Evolutionary conservation across 1,140 invertebrate genomes (phyloP).

Genomic region (Schmidtea mediterranea): DNA sequence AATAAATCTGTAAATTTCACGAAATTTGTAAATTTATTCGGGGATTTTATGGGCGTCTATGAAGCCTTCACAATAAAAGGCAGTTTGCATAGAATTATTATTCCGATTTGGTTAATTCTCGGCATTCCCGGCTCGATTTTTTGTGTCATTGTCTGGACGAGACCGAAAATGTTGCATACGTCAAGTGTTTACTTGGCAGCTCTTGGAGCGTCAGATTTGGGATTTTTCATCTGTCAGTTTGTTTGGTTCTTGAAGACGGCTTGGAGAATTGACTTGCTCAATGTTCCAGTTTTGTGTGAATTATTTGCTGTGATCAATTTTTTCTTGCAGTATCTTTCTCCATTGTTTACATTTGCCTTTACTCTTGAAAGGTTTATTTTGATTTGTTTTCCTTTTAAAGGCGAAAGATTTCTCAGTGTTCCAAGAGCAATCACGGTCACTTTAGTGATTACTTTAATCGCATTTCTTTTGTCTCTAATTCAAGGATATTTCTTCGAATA

Average conservation of each 20-base stretch:
- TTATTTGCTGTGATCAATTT: conserved; percentile 16
- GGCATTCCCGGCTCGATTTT: conserved; percentile 21
- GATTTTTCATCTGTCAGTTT: conserved; percentile 17
- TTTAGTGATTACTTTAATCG: conserved; percentile 9
- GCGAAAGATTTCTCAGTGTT: no score
- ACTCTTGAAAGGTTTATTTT: conserved; percentile 78
- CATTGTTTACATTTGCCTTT: conserved; percentile 36
- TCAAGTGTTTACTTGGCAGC: conserved; percentile 24
- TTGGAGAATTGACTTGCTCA: conserved; percentile 14
- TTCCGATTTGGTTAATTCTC: conserved; percentile 16
- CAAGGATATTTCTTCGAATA: conserved; percentile 13
- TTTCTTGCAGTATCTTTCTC: conserved; percentile 19
- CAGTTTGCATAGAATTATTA: no score
- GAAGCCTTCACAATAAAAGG: no score
- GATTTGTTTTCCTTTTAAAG: conserved; percentile 60
- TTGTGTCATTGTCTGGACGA: conserved; percentile 19
- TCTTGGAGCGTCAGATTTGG: conserved; percentile 17
- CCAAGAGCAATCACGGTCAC: conserved; percentile 32
- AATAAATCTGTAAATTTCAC: no score
- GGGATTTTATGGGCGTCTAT: no score
- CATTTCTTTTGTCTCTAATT: conserved; percentile 12
- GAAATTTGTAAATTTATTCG: no score
- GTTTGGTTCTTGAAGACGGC: conserved; percentile 5
- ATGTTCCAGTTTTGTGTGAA: conserved; percentile 16
- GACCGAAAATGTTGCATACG: conserved; percentile 17